Evolutionary conservation across 2,888 invertebrate species (phyloP).

Genomic region (Tiliacea aurago): DNA sequence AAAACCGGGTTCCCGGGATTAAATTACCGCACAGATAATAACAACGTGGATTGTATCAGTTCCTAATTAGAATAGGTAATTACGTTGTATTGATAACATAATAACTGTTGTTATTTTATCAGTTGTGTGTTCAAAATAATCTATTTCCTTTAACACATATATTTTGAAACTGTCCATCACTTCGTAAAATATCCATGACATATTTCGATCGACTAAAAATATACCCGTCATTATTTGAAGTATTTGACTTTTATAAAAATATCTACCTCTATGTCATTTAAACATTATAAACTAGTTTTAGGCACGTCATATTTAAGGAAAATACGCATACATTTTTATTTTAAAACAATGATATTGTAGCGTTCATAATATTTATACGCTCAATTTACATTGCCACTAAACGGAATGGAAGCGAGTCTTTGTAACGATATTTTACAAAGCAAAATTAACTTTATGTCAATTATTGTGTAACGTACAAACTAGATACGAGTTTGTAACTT

Average conservation of each 20-base stretch:
- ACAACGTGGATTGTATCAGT: conserved; percentile 43
- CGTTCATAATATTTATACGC: not conserved
- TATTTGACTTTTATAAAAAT: not conserved
- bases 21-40: conserved; percentile 48
- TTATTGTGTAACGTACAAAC: no score
- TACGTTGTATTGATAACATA: conserved; percentile 51
- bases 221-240: not conserved
- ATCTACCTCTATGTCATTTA: no score
- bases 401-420: no score
- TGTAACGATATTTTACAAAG: no score
- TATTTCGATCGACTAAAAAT: not conserved
- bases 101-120: conserved; percentile 48
- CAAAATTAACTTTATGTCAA: no score
- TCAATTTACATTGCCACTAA: no score
- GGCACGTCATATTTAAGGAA: not conserved
- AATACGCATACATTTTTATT: conserved; percentile 6
- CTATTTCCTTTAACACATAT: conserved; percentile 14
- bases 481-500: no score
- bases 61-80: conserved; percentile 46
- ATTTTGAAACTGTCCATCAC: not conserved
- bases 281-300: not conserved
- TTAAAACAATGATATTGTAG: not conserved
- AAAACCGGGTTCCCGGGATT: conserved; percentile 33
- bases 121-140: conserved; percentile 14
- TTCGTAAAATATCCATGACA: not conserved